Base-by-base conservation (phyloP, 2,113 vertebrate species). In the Laterallus jamaicensis region DNA sequence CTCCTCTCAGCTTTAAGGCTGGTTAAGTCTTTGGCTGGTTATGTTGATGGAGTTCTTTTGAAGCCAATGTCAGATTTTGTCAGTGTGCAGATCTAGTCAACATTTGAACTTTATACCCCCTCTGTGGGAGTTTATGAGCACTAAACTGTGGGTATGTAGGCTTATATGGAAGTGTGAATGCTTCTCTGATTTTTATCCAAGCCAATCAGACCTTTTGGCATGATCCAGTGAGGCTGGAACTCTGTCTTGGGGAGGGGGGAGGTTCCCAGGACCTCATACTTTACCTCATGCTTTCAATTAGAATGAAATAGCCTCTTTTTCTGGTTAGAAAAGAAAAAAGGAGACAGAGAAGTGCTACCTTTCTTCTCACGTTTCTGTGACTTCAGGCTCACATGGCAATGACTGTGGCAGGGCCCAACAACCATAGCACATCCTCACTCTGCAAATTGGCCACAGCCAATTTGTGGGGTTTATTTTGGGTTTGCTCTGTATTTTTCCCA, bases 111-210 rank as follows among this genome's bases (percentile, higher is more conserved):
- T 92, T 63, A 63, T 92, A 82, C 67, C 74, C 83, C 35, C 83
- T 96, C 78, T 93, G 66, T 82, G 91, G 86, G 95, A 95, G 88
- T 93, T 96, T 96, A 92, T 89, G 95, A 94, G 67, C 70, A 19
- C 70, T 82, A 79, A 93, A 91, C 83, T 89, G 60, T 74, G 92
- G 55, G 40, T 95, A 91, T 85, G 62, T 96, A 63, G 91, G 91
- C 96, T 96, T 96, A 96, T 95, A 96, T 92, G 95, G 95, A 94
- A 97, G 86, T 92, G 93, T 1, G 2, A 95, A 82, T 80, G 81
- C 73, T 91, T 76, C 81, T 91, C 86, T 95, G 91, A 96, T 84
- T 96, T 95, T 95, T 79, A 58, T 94, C 95, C 92, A 92, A 93
- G 91, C 77, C 78, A 92, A 82, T 94, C 60, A 95, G 92, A 42